These are phyloP conservation scores for Phortica okadai DNA, from an alignment of 2,888 invertebrate genomes.

Conservation along the genomic window DNA sequence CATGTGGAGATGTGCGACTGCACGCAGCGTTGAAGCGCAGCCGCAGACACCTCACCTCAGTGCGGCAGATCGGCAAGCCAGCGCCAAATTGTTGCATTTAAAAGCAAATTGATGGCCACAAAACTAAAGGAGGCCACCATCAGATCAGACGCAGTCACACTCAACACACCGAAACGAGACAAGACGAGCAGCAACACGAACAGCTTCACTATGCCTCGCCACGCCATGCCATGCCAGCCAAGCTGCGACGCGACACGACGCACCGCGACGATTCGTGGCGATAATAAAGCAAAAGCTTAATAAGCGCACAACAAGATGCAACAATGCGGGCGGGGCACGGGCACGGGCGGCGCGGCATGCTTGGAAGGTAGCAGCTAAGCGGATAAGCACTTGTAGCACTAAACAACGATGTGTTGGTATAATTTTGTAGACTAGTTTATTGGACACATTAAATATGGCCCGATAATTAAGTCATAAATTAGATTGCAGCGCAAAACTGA, in stretches of 20 bases:
- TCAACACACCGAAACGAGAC: background rate
- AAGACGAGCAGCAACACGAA: conserved; percentile 25
- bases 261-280: conserved; percentile 6
- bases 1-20: conserved; percentile 27
- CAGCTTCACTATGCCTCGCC: background rate
- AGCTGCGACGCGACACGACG: background rate
- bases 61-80: conserved; percentile 41
- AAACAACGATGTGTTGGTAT: conserved; percentile 69
- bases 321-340: conserved; percentile 13
- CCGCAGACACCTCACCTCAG: conserved; percentile 34
- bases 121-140: conserved; percentile 71
- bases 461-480: conserved; percentile 77
- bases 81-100: conserved; percentile 71
- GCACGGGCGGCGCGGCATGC: background rate
- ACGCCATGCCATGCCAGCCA: no score
- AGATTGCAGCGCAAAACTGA: conserved; percentile 63
- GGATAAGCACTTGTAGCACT: conserved; percentile 43
- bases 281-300: conserved; percentile 67
- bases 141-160: conserved; percentile 41
- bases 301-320: conserved; percentile 52
- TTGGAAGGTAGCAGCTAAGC: conserved; percentile 27
- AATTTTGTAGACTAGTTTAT: conserved; percentile 79
- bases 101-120: conserved; percentile 73
- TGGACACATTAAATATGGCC: conserved; percentile 76
- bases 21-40: conserved; percentile 52